Percentiles rank a stretch among this genome's conserved stretches.
These are phyloP conservation scores for Papio anubis DNA, from an alignment of 2,113 vertebrate species.

Conservation along the genomic window DNA sequence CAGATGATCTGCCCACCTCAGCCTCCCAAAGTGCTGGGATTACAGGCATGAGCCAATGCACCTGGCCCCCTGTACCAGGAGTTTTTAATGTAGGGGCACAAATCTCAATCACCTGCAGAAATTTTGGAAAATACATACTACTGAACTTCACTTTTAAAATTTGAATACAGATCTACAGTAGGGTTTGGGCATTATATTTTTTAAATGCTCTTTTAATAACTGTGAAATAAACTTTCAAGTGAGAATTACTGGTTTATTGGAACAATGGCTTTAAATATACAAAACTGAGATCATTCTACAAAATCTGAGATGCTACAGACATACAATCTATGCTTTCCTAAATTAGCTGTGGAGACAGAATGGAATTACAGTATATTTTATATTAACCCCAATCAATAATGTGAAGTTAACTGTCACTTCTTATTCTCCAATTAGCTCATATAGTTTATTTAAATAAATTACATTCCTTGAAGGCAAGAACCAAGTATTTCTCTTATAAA, in stretches of 20 bases:
- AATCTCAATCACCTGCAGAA: background rate
- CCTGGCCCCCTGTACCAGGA: no score
- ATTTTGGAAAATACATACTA: background rate
- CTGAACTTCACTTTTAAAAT: background rate
- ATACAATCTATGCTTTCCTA: background rate
- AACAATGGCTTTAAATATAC: background rate
- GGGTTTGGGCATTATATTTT: background rate
- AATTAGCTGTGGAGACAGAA: background rate
- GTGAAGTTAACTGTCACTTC: background rate
- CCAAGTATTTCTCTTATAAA: no score
- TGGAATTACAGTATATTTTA: background rate
- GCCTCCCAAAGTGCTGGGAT: no score
- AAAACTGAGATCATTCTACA: background rate
- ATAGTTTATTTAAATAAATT: no score
- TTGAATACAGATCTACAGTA: background rate
- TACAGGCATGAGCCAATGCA: no score
- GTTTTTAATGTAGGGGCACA: background rate
- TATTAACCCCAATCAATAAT: background rate
- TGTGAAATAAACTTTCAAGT: background rate
- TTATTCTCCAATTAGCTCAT: background rate
- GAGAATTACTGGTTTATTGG: background rate
- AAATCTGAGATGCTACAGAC: background rate
- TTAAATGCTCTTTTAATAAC: background rate
- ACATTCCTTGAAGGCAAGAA: no score
- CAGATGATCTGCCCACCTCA: no score